Evolutionary conservation across 2,797 vertebrate species (phyloP), one percentile per base, ranked within the genome.

Genomic region (Agapornis canus): DNA sequence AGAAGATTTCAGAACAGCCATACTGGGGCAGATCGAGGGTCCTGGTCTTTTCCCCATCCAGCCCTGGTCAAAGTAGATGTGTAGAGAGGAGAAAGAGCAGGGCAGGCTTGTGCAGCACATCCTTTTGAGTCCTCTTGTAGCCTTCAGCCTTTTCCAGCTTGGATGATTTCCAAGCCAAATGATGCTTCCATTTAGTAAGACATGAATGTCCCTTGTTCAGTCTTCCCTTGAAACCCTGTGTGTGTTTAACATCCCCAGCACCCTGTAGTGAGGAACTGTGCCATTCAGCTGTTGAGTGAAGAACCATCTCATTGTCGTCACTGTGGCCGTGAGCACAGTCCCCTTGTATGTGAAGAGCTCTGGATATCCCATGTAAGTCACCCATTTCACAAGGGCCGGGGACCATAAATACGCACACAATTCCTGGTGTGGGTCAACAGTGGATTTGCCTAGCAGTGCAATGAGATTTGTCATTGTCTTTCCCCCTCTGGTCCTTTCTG

Each of bases 391-490:
- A 22, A 23, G 11, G 43, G 13, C 6, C 11, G 17, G 27, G n/a
- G 12, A 5, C 18, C 13, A 17, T 23, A 54, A 71, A 39, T 6
- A 31, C 5, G 8, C 16, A 18, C 6, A 20, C 29, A 31, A 1
- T 31, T 49, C 43, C 47, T 63, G 42, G 2, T 22, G n/a, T 31
- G 32, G 19, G 4, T 40, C 10, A 73, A 31, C 32, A 19, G 5
- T 37, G 31, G 25, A 9, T 77, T 88, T 78, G 23, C 32, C 42
- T 18, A 16, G 27, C 9, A 27, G 6, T 10, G 19, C 54, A 26
- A 3, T 15, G 14, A 76, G 48, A 40, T 10, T 20, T 68, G 2
- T 14, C 2, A 0, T 13, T 4, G 1, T n/a, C 27, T 48, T 48
- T 14, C 0, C 2, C 3, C 22, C 3, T 16, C 35, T 18, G 21